phyloP scores from a whole-genome alignment of 92 coral and sea anemone genomes.

The Phenganax subtilis region DNA sequence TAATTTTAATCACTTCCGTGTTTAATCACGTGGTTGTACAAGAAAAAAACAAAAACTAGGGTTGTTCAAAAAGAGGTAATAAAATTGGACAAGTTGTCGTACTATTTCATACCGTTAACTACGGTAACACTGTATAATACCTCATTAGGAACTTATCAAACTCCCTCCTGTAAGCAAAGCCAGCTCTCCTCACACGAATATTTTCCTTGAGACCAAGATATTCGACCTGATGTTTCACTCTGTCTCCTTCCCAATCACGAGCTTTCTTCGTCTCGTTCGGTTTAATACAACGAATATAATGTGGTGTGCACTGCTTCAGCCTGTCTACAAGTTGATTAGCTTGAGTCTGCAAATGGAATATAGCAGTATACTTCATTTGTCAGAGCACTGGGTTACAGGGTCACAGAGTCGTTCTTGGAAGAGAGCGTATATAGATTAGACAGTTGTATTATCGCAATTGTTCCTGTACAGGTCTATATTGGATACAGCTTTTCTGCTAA shows the following conservation, averaged over 20 bases:
- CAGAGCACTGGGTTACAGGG: too few relatives aligned
- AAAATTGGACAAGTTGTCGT: too few relatives aligned
- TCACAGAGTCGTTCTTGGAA: too few relatives aligned
- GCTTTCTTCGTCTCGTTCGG: constrained; percentile 96
- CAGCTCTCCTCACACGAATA: constrained; percentile 94
- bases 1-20: too few relatives aligned
- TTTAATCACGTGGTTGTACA: too few relatives aligned
- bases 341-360: constrained; percentile 61
- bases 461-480: too few relatives aligned
- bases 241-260: constrained; percentile 94
- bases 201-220: constrained; percentile 95
- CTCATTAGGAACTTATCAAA: constrained; percentile 82
- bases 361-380: neutral
- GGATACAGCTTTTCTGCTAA: too few relatives aligned
- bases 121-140: constrained; percentile 25
- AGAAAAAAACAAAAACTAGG: too few relatives aligned
- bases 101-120: too few relatives aligned
- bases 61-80: too few relatives aligned
- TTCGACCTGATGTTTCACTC: constrained; percentile 89
- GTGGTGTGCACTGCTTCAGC: constrained; percentile 90
- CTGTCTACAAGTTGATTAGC: constrained; percentile 82
- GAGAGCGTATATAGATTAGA: too few relatives aligned
- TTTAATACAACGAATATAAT: constrained; percentile 97
- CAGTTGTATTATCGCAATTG: too few relatives aligned
- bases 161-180: constrained; percentile 94